phyloP scores from a whole-genome alignment of 2,113 vertebrate genomes.

The Spermophilus dauricus region DNA sequence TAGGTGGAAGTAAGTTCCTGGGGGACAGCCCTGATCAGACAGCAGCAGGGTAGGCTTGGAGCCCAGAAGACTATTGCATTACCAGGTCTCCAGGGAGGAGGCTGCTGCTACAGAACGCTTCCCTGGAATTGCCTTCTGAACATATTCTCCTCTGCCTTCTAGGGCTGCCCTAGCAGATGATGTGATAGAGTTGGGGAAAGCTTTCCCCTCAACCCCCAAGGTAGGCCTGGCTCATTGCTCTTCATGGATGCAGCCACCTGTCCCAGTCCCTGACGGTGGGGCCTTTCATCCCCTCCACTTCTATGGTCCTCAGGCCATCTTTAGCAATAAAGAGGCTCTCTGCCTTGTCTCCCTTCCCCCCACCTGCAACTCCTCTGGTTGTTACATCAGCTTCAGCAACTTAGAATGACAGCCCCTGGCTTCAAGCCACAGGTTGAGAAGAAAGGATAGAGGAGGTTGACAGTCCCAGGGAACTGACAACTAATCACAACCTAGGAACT shows the following conservation, averaged over 20 bases:
- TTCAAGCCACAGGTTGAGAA: background rate
- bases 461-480: background rate
- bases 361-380: background rate
- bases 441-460: background rate
- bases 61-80: background rate
- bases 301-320: background rate
- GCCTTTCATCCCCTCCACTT: background rate
- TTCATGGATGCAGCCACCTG: background rate
- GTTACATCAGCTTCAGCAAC: too few species aligned
- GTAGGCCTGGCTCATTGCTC: background rate
- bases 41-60: background rate
- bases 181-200: background rate
- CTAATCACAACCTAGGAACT: background rate
- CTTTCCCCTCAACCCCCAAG: background rate
- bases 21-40: background rate
- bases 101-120: background rate
- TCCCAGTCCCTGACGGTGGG: background rate
- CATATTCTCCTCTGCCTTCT: background rate
- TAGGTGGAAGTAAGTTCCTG: background rate
- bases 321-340: background rate
- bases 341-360: background rate
- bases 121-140: background rate
- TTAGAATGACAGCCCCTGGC: background rate
- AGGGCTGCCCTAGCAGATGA: constrained; percentile 43
- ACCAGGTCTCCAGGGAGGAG: background rate